A percentile compares a stretch with the other conserved stretches of the same genome.
phyloP scores from a whole-genome alignment of 2,113 vertebrate species.

The Crotalus tigris region DNA sequence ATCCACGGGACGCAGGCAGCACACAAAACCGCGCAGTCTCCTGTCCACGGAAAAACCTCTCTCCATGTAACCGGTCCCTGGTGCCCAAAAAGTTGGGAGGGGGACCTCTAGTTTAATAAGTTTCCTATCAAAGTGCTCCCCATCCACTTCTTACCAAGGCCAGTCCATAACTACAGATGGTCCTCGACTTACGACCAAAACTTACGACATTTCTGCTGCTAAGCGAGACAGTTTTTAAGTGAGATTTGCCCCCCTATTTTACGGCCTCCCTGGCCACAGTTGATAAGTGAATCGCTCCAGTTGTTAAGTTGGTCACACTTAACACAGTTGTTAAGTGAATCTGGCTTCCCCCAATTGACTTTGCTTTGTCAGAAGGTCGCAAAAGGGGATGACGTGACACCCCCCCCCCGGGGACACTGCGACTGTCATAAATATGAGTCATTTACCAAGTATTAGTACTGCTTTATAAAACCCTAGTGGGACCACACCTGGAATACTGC shows the following conservation, averaged over 20 bases:
- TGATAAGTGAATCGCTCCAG: not conserved
- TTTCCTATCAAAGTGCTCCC: slow-evolving; percentile 22
- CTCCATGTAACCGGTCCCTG: too few relatives aligned
- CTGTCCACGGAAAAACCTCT: too few relatives aligned
- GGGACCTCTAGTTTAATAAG: not conserved
- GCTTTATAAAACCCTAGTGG: too few relatives aligned
- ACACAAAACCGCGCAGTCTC: too few relatives aligned
- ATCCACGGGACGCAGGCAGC: too few relatives aligned
- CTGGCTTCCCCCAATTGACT: not conserved
- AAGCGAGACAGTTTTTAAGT: not conserved
- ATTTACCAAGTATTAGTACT: too few relatives aligned
- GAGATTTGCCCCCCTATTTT: not conserved
- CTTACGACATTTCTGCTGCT: not conserved
- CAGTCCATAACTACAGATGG: not conserved
- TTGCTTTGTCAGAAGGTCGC: not conserved
- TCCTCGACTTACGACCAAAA: not conserved
- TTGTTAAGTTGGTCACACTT: not conserved
- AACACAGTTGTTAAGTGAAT: not conserved
- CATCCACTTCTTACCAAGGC: slow-evolving; percentile 4
- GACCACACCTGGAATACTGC: too few relatives aligned
- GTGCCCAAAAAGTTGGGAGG: too few relatives aligned
- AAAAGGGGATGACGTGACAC: too few relatives aligned
- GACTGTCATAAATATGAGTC: too few relatives aligned
- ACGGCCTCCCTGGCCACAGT: not conserved
- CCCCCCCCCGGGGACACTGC: too few relatives aligned